Base-by-base conservation (phyloP, 1,140 invertebrate species). In the Teleopsis dalmanni region DNA sequence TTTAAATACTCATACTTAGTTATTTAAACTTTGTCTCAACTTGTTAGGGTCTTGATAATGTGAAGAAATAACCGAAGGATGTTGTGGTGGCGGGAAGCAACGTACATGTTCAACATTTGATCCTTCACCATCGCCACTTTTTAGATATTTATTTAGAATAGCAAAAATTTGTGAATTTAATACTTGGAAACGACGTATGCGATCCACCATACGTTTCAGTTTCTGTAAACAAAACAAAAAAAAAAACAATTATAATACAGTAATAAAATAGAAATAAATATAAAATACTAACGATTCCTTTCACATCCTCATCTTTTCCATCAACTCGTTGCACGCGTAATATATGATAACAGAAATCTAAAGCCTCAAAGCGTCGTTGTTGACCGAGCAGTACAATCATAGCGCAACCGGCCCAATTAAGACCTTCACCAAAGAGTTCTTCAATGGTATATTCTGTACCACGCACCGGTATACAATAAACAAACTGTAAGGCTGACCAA, bases 331-430 rank as follows among this genome's bases (percentile, higher is more conserved):
- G 95, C 1, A 99, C 93, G 56, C 92, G 75, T 21, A 98, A 78
- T 61, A 99, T 92, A 68, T 99, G 96, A 75, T 99, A 99, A 73
- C 93, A 96, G 75, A 99, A 98, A 74, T 99, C 97, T 22, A 99
- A 79, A 10, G 95, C 93, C 70, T 99, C 96, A 75, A 99, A 99
- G 45, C 95, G 76, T 51, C 92, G 75, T 75, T 99, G 94, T 68
- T 99, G 96, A 0, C 91, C 91, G 34, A 99, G 75, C 16, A 99
- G 75, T n/a, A 93, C 85, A 48, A 99, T 94, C 78, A 99, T 92
- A n/a, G 92, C 86, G 73, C 95, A 98, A 0, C 95, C 96, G 23
- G 95, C 95, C 96, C 96, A 99, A 73, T 99, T 94, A 1, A 99
- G 76, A 11, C 96, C 95, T 76, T 99, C 97, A 13, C 97, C 97